These are phyloP conservation scores for Nipponacmea schrenckii DNA, from an alignment of 2,888 invertebrate species.

Conservation along the genomic window DNA sequence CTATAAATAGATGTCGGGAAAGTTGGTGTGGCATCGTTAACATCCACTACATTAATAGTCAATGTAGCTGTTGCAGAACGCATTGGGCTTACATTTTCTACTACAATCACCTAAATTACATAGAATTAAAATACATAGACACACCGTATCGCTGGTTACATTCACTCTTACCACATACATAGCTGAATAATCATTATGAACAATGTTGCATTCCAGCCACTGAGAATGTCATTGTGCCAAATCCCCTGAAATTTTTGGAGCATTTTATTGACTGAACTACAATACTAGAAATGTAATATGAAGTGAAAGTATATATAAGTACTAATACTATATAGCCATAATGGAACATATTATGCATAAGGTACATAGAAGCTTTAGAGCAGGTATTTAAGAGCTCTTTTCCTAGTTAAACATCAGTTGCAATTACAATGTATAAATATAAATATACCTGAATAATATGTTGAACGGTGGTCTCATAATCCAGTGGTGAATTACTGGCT, in stretches of 20 bases:
- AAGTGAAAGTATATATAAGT: no score
- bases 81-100: slow-evolving; percentile 37
- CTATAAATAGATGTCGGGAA: slow-evolving; percentile 46
- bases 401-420: no score
- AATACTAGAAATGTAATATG: no score
- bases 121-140: neutral
- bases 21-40: slow-evolving; percentile 56
- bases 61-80: slow-evolving; percentile 41
- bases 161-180: neutral
- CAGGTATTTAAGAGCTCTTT: no score
- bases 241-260: no score
- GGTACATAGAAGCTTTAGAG: no score
- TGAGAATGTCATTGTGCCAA: no score
- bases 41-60: slow-evolving; percentile 51
- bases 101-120: slow-evolving; percentile 43
- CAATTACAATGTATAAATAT: no score
- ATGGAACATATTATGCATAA: no score
- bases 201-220: neutral
- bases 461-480: slow-evolving; percentile 40
- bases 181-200: neutral
- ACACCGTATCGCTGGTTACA: neutral
- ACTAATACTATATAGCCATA: no score
- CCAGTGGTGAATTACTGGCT: slow-evolving; percentile 23
- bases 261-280: no score
- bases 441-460: slow-evolving; percentile 28